phyloP scores from a whole-genome alignment of 2,113 vertebrate species.

The Oreochromis niloticus region DNA sequence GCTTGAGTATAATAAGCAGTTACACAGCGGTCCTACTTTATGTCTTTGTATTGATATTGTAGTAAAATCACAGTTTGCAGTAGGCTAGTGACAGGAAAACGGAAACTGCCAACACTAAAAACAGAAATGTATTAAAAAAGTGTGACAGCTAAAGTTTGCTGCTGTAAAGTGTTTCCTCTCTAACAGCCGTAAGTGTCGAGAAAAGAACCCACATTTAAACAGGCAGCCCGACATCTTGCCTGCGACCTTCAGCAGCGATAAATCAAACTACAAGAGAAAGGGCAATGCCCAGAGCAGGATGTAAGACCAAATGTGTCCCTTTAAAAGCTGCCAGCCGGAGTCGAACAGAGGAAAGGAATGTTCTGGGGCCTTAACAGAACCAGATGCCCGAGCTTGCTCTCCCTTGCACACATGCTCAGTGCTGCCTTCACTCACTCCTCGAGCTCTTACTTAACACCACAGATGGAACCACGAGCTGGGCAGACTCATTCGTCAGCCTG shows the following conservation, averaged over 20 bases:
- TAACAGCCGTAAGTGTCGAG: not conserved
- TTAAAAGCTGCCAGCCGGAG: constrained; percentile 66
- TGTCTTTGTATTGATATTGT: not conserved
- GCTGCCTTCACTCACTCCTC: constrained; percentile 7
- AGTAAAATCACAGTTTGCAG: not conserved
- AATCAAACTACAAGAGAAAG: constrained; percentile 59
- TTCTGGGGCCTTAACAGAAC: constrained; percentile 69
- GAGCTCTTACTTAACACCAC: constrained; percentile 16
- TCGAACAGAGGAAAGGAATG: constrained; percentile 69
- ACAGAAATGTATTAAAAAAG: not conserved
- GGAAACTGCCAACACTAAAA: not conserved
- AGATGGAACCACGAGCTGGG: constrained; percentile 35
- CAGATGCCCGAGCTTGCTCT: constrained; percentile 64
- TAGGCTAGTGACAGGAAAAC: not conserved
- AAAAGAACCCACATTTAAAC: not conserved
- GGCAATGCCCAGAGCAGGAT: constrained; percentile 64
- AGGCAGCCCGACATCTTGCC: constrained; percentile 18
- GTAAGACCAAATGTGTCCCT: constrained; percentile 61
- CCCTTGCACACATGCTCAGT: constrained; percentile 31
- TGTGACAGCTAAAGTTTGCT: not conserved
- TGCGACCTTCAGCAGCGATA: constrained; percentile 43
- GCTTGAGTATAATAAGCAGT: not conserved
- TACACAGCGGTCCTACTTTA: not conserved
- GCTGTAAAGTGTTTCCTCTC: not conserved
- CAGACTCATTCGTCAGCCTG: not conserved